phyloP scores from a whole-genome alignment of 2,888 invertebrate species.

The Marasmarcha lunaedactyla region DNA sequence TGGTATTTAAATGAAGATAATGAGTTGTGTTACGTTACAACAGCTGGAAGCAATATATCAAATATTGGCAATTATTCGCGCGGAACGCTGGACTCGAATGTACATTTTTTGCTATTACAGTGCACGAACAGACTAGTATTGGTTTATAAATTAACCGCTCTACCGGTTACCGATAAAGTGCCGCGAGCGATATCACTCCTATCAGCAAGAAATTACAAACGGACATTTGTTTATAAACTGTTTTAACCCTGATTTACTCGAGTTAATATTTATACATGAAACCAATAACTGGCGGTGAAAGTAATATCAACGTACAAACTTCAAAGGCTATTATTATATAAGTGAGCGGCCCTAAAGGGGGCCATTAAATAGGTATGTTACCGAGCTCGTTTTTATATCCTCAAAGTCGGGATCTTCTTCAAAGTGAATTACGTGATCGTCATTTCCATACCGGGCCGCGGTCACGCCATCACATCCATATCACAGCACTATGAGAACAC shows the following conservation, averaged over 20 bases:
- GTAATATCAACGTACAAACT: too few relatives aligned
- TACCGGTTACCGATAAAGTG: slow-evolving; percentile 13
- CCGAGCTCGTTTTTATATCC: too few relatives aligned
- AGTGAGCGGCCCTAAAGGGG: too few relatives aligned
- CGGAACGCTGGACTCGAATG: neutral
- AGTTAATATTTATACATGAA: too few relatives aligned
- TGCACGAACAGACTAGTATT: slow-evolving; percentile 13
- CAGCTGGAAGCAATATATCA: neutral
- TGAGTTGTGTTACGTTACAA: slow-evolving; percentile 6
- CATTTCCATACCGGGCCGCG: slow-evolving; percentile 31
- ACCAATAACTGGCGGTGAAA: too few relatives aligned
- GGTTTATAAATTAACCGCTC: slow-evolving; percentile 18
- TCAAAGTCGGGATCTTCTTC: neutral
- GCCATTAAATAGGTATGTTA: too few relatives aligned
- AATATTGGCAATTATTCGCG: slow-evolving; percentile 1
- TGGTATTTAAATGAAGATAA: slow-evolving; percentile 7
- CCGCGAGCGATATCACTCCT: slow-evolving; percentile 7
- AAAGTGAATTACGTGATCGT: slow-evolving; percentile 22
- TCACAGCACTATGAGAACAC: slow-evolving; percentile 15
- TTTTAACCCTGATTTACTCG: too few relatives aligned
- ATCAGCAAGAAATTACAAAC: neutral
- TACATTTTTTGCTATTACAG: slow-evolving; percentile 3
- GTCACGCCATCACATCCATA: slow-evolving; percentile 26
- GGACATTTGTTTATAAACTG: too few relatives aligned
- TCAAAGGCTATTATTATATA: too few relatives aligned